Percentiles rank a stretch among this genome's conserved stretches.
These are phyloP conservation scores for Sebastes paucispinis DNA, from an alignment of 2,797 vertebrate species.

Conservation along the genomic window DNA sequence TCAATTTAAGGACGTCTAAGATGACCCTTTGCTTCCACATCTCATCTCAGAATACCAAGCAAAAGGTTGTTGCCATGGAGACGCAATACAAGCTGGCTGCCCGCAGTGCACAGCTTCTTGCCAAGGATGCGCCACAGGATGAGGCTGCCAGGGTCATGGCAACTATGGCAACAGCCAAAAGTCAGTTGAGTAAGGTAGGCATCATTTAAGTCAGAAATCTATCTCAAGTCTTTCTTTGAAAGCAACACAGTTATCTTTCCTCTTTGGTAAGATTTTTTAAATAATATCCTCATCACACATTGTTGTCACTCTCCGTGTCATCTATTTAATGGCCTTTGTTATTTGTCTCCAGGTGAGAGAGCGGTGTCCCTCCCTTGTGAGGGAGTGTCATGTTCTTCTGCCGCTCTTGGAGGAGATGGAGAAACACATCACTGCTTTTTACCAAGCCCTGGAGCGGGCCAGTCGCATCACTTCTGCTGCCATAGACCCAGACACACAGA, in stretches of 20 bases:
- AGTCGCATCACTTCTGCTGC: conserved; percentile 83
- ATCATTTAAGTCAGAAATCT: neutral
- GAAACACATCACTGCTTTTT: conserved; percentile 91
- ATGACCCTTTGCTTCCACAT: conserved; percentile 24
- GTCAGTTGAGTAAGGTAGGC: conserved; percentile 90
- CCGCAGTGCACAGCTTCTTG: conserved; percentile 89
- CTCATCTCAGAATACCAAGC: conserved; percentile 88
- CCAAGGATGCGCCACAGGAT: conserved; percentile 90
- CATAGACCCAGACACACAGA: conserved; percentile 79
- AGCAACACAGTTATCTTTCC: neutral
- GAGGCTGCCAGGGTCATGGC: conserved; percentile 89
- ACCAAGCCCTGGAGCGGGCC: conserved; percentile 91
- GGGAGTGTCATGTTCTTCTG: conserved; percentile 88
- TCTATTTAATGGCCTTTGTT: neutral
- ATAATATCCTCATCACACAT: neutral
- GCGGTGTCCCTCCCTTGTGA: conserved; percentile 83
- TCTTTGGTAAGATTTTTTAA: neutral
- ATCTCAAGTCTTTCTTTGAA: neutral
- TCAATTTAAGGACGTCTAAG: conserved; percentile 13
- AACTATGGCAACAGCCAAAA: conserved; percentile 87
- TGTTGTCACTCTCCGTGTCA: neutral
- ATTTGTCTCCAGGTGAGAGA: conserved; percentile 87
- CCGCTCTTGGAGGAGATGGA: conserved; percentile 92
- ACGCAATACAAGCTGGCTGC: conserved; percentile 90
- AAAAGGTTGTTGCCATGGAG: conserved; percentile 92